phyloP scores from a whole-genome alignment of 30 jellyfish, hydroid and myxozoan genomes.

The Mastigias papua region DNA sequence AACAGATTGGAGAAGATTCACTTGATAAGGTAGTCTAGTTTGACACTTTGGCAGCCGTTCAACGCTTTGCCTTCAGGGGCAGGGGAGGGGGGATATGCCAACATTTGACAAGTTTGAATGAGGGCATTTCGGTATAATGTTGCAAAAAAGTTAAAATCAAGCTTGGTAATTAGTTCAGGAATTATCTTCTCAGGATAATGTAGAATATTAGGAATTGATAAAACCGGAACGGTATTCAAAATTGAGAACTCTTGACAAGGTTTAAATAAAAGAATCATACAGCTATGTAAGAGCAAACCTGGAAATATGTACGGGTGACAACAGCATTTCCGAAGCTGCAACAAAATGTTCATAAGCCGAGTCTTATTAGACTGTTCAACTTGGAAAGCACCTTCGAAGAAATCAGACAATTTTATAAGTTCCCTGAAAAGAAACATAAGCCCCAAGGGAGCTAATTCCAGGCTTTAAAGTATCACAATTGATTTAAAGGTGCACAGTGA shows the following conservation, averaged over 20 bases:
- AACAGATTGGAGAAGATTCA: too few relatives aligned
- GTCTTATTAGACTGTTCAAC: slow-evolving; percentile 72
- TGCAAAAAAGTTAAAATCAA: too few relatives aligned
- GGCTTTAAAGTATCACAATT: too few relatives aligned
- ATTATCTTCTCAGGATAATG: not conserved
- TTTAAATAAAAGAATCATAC: too few relatives aligned
- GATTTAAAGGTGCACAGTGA: too few relatives aligned
- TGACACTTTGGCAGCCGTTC: too few relatives aligned
- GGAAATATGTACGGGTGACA: slow-evolving; percentile 96
- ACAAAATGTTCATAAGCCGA: slow-evolving; percentile 84
- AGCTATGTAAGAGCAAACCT: slow-evolving; percentile 44
- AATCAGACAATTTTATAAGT: not conserved
- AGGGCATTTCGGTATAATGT: too few relatives aligned
- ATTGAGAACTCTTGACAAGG: not conserved
- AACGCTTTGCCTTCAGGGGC: too few relatives aligned
- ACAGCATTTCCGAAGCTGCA: slow-evolving; percentile 96
- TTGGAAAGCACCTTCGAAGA: slow-evolving; percentile 71
- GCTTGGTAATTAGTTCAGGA: too few relatives aligned
- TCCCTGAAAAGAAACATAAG: not conserved
- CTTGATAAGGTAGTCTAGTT: too few relatives aligned
- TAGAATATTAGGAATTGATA: not conserved
- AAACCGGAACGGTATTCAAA: not conserved
- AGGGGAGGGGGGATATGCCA: too few relatives aligned
- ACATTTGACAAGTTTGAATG: too few relatives aligned
- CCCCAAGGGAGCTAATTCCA: not conserved